Evolutionary conservation across 2,797 vertebrate species (phyloP), one percentile per base, ranked within the genome.

Genomic region (Pantherophis alleghaniensis): DNA sequence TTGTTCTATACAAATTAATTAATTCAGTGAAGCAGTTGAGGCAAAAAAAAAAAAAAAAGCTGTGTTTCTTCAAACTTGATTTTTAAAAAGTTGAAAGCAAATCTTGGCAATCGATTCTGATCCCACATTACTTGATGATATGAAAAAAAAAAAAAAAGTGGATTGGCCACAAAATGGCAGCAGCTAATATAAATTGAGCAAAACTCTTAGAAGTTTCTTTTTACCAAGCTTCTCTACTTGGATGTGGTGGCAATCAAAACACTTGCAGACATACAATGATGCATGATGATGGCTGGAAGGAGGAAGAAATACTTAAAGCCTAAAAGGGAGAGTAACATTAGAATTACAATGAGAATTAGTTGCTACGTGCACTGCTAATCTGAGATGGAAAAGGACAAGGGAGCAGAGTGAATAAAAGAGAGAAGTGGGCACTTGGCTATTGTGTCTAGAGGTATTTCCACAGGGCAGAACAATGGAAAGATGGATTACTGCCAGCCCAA

Each of bases 1-100:
- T 28, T 86, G 53, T 86, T 87, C 61, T 74, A 63, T 87, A 93
- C 92, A 88, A 51, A 93, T 74, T 86, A 90, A 90, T 93, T 93
- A 93, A 91, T 79, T 63, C 90, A 74, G 56, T 87, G 86, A 87
- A 90, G 86, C 47, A 32, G 89, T 47, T 87, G 51, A 87, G 79
- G 60, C 79, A 90, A 79, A 90, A 93, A 32, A 83, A 90, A 32
- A 83, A 90, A 37, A 37, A 74, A 32, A 22, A 90, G 89, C 87
- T 22, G 13, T 59, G 83, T 86, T 66, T 91, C 42, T 74, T 55
- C 83, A 51, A 20, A 86, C 55, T 61, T 86, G 57, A 61, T 89
- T 74, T 63, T n/a, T n/a, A 32, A n/a, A 42, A 83, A 83, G 55
- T 22, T 74, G 20, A 87, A 88, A 93, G 37, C 53, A 47, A 63